phyloP scores from a whole-genome alignment of 2,888 invertebrate genomes.

The Pelosia muscerda region DNA sequence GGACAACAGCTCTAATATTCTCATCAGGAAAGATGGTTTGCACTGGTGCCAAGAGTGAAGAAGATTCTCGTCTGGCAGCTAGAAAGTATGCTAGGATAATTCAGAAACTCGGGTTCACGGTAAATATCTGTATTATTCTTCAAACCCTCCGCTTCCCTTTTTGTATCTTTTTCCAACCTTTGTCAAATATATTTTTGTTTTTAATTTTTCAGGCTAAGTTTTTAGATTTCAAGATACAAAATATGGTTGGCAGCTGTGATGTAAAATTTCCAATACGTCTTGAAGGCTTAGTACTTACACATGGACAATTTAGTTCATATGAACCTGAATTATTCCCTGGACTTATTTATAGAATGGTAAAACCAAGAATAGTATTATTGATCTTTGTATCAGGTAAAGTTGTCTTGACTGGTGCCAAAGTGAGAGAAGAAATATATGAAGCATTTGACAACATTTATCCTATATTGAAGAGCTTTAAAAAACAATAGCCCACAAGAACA shows the following conservation, averaged over 20 bases:
- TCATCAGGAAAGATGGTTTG: constrained; percentile 95
- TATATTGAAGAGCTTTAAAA: constrained; percentile 97
- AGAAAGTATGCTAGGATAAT: constrained; percentile 95
- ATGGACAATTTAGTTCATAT: constrained; percentile 93
- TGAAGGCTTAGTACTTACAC: constrained; percentile 91
- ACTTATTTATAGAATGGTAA: constrained; percentile 99
- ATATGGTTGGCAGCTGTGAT: constrained; percentile 93
- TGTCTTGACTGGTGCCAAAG: constrained; percentile 98
- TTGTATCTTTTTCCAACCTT: no score
- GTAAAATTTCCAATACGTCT: constrained; percentile 91
- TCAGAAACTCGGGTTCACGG: constrained; percentile 93
- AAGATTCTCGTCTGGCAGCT: constrained; percentile 92
- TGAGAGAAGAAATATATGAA: constrained; percentile 96
- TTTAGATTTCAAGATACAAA: constrained; percentile 93
- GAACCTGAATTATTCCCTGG: constrained; percentile 99
- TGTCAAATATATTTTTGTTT: constrained; percentile 12
- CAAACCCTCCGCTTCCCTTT: no score
- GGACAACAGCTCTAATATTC: constrained; percentile 93
- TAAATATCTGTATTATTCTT: constrained; percentile 72
- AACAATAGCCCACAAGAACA: constrained; percentile 84
- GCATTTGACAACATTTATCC: constrained; percentile 99
- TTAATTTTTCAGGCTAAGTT: constrained; percentile 90
- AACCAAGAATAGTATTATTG: constrained; percentile 97
- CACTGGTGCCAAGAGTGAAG: constrained; percentile 94
- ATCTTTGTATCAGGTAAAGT: constrained; percentile 99